These are phyloP conservation scores for Neotoma lepida DNA, from an alignment of 2,113 vertebrate species.

Conservation along the genomic window DNA sequence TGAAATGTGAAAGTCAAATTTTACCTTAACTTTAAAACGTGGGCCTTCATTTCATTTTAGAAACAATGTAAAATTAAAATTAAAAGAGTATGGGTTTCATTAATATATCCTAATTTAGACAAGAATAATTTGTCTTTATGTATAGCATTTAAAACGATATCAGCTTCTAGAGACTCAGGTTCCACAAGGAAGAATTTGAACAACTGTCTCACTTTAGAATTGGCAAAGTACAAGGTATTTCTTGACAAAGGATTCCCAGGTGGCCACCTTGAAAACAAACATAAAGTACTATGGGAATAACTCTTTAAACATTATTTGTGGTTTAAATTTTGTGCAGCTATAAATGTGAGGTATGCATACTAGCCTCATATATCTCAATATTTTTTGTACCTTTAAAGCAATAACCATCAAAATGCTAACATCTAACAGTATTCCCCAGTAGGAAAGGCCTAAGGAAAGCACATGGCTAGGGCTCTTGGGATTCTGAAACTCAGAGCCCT, in stretches of 20 bases:
- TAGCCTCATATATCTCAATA: constrained; percentile 15
- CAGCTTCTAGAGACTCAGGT: constrained; percentile 15
- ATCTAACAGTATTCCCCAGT: neutral
- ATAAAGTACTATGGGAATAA: constrained; percentile 34
- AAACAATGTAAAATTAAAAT: constrained; percentile 32
- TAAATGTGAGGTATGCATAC: constrained; percentile 31
- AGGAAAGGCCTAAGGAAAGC: neutral
- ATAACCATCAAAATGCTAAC: neutral
- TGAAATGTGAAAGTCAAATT: constrained; percentile 50
- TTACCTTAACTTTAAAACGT: constrained; percentile 9
- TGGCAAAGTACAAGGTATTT: constrained; percentile 51
- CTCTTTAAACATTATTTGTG: constrained; percentile 34
- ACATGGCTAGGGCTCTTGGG: neutral
- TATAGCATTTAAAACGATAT: constrained; percentile 62
- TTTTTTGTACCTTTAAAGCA: neutral
- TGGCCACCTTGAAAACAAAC: constrained; percentile 41
- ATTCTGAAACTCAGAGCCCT: neutral
- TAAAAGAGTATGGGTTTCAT: constrained; percentile 39
- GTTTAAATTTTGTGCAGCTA: constrained; percentile 36
- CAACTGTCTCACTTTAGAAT: constrained; percentile 47
- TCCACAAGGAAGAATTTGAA: constrained; percentile 42
- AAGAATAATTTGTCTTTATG: constrained; percentile 66
- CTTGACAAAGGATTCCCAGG: constrained; percentile 34
- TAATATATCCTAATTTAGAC: constrained; percentile 58
- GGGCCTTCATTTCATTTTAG: constrained; percentile 27